These are phyloP conservation scores for Sesamia inferens DNA, from an alignment of 2,888 invertebrate genomes.

Conservation along the genomic window DNA sequence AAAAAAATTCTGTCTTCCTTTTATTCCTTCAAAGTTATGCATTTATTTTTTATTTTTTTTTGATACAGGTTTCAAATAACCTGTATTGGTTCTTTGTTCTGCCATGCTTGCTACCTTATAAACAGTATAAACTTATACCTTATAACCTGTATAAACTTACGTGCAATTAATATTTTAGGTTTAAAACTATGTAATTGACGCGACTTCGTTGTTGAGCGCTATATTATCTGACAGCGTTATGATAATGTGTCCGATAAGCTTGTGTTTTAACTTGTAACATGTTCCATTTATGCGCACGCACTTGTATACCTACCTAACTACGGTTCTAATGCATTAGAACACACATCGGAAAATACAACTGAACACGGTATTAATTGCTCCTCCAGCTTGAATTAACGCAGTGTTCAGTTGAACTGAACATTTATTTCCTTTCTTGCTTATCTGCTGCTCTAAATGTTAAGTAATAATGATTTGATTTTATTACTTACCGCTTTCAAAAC, in stretches of 20 bases:
- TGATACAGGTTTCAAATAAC: too few relatives aligned
- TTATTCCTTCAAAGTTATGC: background rate
- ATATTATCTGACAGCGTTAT: conserved; percentile 29
- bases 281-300: conserved; percentile 40
- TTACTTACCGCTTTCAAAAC: background rate
- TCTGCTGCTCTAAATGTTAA: background rate
- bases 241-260: conserved; percentile 55
- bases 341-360: background rate
- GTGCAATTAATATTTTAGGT: background rate
- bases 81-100: background rate
- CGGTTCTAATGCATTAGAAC: conserved; percentile 5
- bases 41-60: background rate
- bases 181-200: conserved; percentile 2
- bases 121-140: too few relatives aligned
- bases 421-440: too few relatives aligned
- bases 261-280: conserved; percentile 28
- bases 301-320: conserved; percentile 7
- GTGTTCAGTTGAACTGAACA: background rate
- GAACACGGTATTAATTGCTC: background rate
- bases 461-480: background rate
- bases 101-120: background rate
- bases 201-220: conserved; percentile 11
- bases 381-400: background rate
- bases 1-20: background rate
- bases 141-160: background rate